Conservation (phyloP, 2,113 vertebrate genomes). For the Myrmecobius fasciatus region DNA sequence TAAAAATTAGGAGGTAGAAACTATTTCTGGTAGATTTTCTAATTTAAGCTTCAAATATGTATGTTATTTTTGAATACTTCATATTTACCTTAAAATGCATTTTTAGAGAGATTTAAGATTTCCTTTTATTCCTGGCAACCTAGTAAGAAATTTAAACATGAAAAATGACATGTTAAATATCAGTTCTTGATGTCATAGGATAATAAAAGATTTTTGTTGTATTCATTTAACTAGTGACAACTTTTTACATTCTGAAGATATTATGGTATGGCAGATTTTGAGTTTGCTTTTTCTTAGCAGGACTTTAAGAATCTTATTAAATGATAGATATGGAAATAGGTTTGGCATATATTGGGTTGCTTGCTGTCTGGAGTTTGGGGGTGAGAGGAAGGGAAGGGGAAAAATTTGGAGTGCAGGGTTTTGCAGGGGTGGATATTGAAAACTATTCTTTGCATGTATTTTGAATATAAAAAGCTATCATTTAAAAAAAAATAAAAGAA, state of each 20-base stretch:
- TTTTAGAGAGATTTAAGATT: not conserved
- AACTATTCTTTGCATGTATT: too few relatives aligned
- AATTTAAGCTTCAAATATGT: not conserved
- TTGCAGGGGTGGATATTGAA: too few relatives aligned
- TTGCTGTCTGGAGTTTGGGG: too few relatives aligned
- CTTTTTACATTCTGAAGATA: slow-evolving; percentile 9
- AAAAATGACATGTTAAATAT: slow-evolving; percentile 6
- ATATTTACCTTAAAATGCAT: slow-evolving; percentile 21
- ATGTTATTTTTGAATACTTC: slow-evolving; percentile 9
- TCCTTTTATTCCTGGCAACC: slow-evolving; percentile 36
- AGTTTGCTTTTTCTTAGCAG: not conserved
- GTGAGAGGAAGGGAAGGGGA: too few relatives aligned
- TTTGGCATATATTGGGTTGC: too few relatives aligned
- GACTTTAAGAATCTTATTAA: not conserved
- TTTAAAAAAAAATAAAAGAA: too few relatives aligned
- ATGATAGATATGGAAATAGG: too few relatives aligned
- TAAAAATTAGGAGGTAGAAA: not conserved
- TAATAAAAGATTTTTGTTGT: not conserved
- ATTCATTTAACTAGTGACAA: not conserved
- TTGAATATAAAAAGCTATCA: too few relatives aligned
- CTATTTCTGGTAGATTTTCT: not conserved
- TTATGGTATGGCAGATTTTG: not conserved
- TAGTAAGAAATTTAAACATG: slow-evolving; percentile 22
- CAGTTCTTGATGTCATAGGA: not conserved
- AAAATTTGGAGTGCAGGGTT: too few relatives aligned